Base-by-base conservation (phyloP, 2,113 vertebrate species). In the Calyptommatus sinebrachiatus region DNA sequence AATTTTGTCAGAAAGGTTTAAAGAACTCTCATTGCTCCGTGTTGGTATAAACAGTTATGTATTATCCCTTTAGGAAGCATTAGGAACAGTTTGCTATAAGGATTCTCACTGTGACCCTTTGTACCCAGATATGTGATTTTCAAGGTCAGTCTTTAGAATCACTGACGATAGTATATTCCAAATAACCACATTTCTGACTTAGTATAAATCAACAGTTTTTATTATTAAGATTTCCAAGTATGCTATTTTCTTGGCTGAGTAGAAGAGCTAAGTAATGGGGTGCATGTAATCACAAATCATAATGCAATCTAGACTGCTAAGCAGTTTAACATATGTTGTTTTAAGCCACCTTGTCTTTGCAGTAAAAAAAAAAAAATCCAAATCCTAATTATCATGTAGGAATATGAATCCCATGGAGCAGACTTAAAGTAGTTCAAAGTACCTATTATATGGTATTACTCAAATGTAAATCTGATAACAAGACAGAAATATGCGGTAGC, bases 381-480 rank as follows among this genome's bases (percentile, higher is more conserved):
- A 79, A 1, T 6, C 65, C 24, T 63, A 86, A 90, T 85, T 89
- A 89, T 83, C 88, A 31, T 45, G 7, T 18, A 80, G 79, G 70
- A 61, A 91, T 82, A 82, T 18, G 14, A 21, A 65, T 21, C 67
- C 76, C 28, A 20, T 1, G 11, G 79, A 82, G 72, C 18, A 21
- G 57, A 2, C 60, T 90, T 78, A 63, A 76, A 83, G 77, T 87
- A 29, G 35, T 79, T 83, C 84, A 83, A 87, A 87, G 78, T 11
- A 71, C 73, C 31, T 75, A 12, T 46, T 66, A 71, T 50, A 62
- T 73, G 29, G 46, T 20, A 85, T 57, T 0, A 1, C 11, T 50
- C 86, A 68, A 81, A 90, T 87, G 72, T 0, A 48, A 21, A 67
- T 24, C 77, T 82, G 22, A 2, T 83, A 86, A n/a, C 20, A 66